These are phyloP conservation scores for Rhinogobius similis DNA, from an alignment of 2,113 vertebrate genomes.

Conservation along the genomic window DNA sequence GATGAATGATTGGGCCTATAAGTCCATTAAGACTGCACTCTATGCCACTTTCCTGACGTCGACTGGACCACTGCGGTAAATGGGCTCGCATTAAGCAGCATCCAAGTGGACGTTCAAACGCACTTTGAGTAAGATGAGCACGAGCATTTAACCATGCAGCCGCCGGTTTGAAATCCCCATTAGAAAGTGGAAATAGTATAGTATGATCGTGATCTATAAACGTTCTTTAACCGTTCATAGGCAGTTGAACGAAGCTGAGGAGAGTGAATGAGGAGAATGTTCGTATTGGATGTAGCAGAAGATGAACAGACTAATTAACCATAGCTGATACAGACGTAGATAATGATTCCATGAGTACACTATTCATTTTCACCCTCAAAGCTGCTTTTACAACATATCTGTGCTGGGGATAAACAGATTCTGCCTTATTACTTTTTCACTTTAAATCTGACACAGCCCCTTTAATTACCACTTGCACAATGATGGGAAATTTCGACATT, in stretches of 20 bases:
- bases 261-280: not conserved
- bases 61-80: not conserved
- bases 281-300: not conserved
- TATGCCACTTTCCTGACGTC: not conserved
- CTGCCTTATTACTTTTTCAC: too few relatives aligned
- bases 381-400: too few relatives aligned
- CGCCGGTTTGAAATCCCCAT: not conserved
- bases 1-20: not conserved
- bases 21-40: conserved; percentile 10
- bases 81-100: conserved; percentile 3
- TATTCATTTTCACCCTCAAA: too few relatives aligned
- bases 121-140: conserved; percentile 15
- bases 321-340: not conserved
- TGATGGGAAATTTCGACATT: too few relatives aligned
- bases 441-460: too few relatives aligned
- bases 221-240: not conserved
- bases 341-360: not conserved
- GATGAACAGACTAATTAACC: not conserved
- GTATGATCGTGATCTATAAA: not conserved
- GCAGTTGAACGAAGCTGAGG: not conserved
- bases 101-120: conserved; percentile 7
- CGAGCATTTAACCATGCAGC: conserved; percentile 18
- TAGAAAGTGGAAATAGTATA: not conserved
- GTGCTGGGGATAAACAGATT: too few relatives aligned
- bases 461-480: too few relatives aligned